Conservation (phyloP, 2,797 vertebrate genomes). For the Ctenochaetus hawaiiensis region DNA sequence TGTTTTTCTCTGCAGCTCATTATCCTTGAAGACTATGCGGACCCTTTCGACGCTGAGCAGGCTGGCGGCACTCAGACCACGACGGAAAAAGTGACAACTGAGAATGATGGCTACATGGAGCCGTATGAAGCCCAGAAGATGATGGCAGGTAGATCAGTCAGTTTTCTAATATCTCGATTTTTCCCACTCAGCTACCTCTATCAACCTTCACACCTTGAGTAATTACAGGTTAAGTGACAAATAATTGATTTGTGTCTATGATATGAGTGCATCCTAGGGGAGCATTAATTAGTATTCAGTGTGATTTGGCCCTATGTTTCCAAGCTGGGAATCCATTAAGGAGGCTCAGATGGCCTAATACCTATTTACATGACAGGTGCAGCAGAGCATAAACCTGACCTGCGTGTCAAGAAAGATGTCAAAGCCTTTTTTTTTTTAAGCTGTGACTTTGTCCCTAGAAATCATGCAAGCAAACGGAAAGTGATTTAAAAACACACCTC, state of each 20-base stretch:
- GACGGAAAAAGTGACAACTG: slow-evolving; percentile 89
- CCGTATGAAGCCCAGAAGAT: slow-evolving; percentile 98
- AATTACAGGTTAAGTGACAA: slow-evolving; percentile 26
- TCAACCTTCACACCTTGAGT: slow-evolving; percentile 14
- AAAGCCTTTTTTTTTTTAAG: slow-evolving; percentile 37
- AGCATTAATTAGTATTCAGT: slow-evolving; percentile 49
- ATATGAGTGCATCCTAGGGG: slow-evolving; percentile 9
- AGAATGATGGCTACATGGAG: slow-evolving; percentile 99
- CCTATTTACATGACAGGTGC: slow-evolving; percentile 67
- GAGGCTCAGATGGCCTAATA: slow-evolving; percentile 40
- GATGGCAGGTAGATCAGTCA: slow-evolving; percentile 90
- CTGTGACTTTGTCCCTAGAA: slow-evolving; percentile 16
- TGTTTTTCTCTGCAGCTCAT: slow-evolving; percentile 84
- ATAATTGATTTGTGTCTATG: slow-evolving; percentile 1
- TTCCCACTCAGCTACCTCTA: neutral
- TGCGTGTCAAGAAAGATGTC: slow-evolving; percentile 44
- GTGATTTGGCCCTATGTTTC: slow-evolving; percentile 54
- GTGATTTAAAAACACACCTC: slow-evolving; percentile 23
- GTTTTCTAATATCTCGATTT: neutral
- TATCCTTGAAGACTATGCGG: slow-evolving; percentile 96
- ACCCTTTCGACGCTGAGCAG: slow-evolving; percentile 94
- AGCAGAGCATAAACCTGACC: slow-evolving; percentile 60
- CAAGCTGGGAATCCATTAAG: slow-evolving; percentile 55
- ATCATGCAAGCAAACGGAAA: slow-evolving; percentile 5
- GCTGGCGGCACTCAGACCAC: slow-evolving; percentile 83